Percentiles rank a stretch among this genome's conserved stretches.
phyloP scores from a whole-genome alignment of 2,797 vertebrate genomes.

The Carapus acus region DNA sequence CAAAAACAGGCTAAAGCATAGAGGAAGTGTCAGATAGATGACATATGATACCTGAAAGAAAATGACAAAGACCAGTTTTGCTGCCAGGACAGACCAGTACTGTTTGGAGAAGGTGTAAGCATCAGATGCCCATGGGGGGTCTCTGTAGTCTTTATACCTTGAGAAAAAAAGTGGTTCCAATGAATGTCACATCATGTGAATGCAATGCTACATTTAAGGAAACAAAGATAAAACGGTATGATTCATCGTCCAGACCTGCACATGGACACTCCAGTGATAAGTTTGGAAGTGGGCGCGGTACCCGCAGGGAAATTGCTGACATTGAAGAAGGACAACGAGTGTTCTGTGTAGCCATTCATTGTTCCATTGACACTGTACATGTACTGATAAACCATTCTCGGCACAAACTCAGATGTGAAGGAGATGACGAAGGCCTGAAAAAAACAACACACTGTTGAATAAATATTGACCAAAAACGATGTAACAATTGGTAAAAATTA shows the following conservation, averaged over 20 bases:
- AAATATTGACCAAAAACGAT: background rate
- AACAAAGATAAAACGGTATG: too few species aligned
- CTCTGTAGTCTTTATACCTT: constrained; percentile 98
- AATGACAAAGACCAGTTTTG: constrained; percentile 92
- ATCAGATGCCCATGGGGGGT: constrained; percentile 86
- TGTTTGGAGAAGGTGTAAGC: constrained; percentile 93
- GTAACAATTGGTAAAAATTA: too few species aligned
- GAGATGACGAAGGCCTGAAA: constrained; percentile 96
- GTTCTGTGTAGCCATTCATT: constrained; percentile 91
- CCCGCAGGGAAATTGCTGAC: constrained; percentile 85
- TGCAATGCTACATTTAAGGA: too few species aligned
- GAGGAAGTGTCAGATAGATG: too few species aligned
- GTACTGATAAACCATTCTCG: constrained; percentile 91
- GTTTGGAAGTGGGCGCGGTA: constrained; percentile 81
- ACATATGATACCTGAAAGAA: constrained; percentile 99
- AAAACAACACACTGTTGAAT: constrained; percentile 27
- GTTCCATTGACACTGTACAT: constrained; percentile 88
- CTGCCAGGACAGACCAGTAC: constrained; percentile 92
- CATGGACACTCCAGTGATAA: constrained; percentile 77
- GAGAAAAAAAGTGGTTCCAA: constrained; percentile 36
- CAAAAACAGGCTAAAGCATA: too few species aligned
- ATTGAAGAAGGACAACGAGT: constrained; percentile 95
- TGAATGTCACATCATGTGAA: too few species aligned
- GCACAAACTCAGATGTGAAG: constrained; percentile 96
- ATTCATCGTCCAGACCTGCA: constrained; percentile 84